Evolutionary conservation across 2,888 invertebrate species (phyloP).

Genomic region (Yponomeuta cagnagella): DNA sequence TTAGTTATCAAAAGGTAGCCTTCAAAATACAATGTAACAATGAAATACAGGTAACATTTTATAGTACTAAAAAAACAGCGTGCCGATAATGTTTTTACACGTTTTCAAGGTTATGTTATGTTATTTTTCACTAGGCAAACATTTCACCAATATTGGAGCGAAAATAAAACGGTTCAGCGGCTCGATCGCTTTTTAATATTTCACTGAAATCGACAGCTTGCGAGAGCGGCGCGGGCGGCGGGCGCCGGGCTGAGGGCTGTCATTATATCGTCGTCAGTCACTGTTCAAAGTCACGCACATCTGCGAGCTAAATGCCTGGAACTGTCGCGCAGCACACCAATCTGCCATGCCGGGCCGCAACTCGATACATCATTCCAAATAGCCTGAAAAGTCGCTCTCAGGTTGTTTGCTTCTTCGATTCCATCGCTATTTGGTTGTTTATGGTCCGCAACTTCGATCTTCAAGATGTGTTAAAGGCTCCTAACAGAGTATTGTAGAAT

Average conservation of each 20-base stretch:
- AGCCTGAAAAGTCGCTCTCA: neutral
- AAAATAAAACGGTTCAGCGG: neutral
- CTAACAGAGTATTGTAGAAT: no score
- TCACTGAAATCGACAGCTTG: slow-evolving; percentile 6
- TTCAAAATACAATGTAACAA: no score
- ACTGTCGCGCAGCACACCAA: slow-evolving; percentile 1
- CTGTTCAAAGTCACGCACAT: slow-evolving; percentile 13
- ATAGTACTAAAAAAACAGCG: neutral
- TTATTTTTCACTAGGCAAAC: neutral
- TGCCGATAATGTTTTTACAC: neutral
- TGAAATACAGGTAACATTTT: no score
- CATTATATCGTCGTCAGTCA: slow-evolving; percentile 9
- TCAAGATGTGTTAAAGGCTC: no score
- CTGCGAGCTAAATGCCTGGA: slow-evolving; percentile 1
- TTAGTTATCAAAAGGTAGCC: no score
- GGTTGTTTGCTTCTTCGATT: neutral
- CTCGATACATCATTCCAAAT: slow-evolving; percentile 2
- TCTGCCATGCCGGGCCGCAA: neutral
- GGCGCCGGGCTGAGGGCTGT: neutral
- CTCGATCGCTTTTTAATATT: slow-evolving; percentile 13
- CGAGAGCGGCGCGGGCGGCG: neutral
- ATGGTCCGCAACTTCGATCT: no score
- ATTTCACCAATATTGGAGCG: neutral
- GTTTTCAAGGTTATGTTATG: neutral
- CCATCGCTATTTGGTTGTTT: neutral